Evolutionary conservation across 2,888 invertebrate genomes (phyloP), one percentile per base, ranked within the genome.

Genomic region (Carpatolechia fugitivella): DNA sequence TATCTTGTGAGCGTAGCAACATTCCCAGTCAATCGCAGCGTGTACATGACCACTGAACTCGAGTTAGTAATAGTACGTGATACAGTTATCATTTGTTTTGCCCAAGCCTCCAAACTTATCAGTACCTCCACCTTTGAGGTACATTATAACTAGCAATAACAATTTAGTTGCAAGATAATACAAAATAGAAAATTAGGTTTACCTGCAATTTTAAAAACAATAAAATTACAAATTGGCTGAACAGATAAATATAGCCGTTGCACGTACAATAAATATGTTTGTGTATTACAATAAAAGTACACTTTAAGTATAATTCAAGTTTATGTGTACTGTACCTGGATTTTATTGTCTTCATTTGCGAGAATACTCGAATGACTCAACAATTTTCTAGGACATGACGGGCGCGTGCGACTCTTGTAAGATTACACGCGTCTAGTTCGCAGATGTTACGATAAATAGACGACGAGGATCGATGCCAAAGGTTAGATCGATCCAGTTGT

Each of bases 401-500:
- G 36, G 18, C 48, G 16, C 56, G 40, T 56, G 52, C 33, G 31
- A 14, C 14, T 35, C 51, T 49, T n/a, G 4, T 31, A 46, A 6
- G 36, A 4, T n/a, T 65, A 57, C 69, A 69, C 70, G 68, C 60
- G 66, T 58, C 38, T 48, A 55, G 35, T 61, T 61, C 61, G 54
- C 61, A 56, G 46, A 40, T 54, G 58, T 56, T 54, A 57, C 29
- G 44, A 44, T 44, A 20, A 44, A 55, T 41, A 53, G 51, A 53
- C 52, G 59, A 63, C 57, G 56, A 16, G 59, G 57, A 60, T 56
- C 56, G 56, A 61, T 62, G 60, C 61, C 56, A 56, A 33, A 63
- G 78, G 80, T 76, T 72, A 74, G 36, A 49, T 56, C 48, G 52
- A 68, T 62, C 70, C 72, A 63, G 71, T 62, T 63, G 46, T 13